These are phyloP conservation scores for Vespertilio murinus DNA, from an alignment of 2,797 vertebrate species.

Conservation along the genomic window DNA sequence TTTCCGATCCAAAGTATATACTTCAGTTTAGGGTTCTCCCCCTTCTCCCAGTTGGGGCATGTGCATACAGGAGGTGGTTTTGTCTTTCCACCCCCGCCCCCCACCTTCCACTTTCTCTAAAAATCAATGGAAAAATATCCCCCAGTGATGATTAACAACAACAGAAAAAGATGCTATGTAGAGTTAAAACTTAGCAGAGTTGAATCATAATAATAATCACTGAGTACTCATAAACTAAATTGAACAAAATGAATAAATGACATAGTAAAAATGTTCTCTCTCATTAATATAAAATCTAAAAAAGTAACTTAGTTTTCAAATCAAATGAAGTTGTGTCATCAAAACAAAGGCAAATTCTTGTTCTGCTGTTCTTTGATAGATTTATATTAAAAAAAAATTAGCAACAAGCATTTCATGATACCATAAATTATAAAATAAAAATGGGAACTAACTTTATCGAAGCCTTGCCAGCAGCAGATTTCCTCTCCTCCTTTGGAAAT, in stretches of 20 bases:
- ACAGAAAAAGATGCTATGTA: not conserved
- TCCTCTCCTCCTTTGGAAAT: constrained; percentile 90
- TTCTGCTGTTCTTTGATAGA: not conserved
- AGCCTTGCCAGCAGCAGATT: constrained; percentile 90
- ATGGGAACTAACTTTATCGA: constrained; percentile 85
- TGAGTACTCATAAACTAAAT: constrained; percentile 29
- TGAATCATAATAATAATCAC: not conserved
- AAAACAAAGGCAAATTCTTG: constrained; percentile 27
- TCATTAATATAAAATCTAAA: constrained; percentile 48
- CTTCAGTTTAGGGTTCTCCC: too few relatives aligned
- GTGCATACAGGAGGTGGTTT: too few relatives aligned
- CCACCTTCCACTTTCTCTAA: too few relatives aligned
- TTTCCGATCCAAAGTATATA: too few relatives aligned
- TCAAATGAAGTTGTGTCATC: not conserved
- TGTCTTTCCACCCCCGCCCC: too few relatives aligned
- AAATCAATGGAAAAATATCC: too few relatives aligned
- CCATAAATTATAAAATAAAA: constrained; percentile 29
- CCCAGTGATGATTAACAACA: not conserved
- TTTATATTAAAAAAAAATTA: constrained; percentile 14
- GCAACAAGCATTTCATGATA: not conserved
- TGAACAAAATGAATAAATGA: constrained; percentile 48
- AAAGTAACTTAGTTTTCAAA: not conserved
- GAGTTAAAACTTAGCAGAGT: not conserved
- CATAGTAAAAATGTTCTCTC: constrained; percentile 24
- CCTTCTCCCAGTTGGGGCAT: too few relatives aligned